Percentiles rank a stretch among this genome's conserved stretches.
These are phyloP conservation scores for Haliclona indistincta DNA, from an alignment of 37 sponge, comb jelly and placozoan species.

Conservation along the genomic window DNA sequence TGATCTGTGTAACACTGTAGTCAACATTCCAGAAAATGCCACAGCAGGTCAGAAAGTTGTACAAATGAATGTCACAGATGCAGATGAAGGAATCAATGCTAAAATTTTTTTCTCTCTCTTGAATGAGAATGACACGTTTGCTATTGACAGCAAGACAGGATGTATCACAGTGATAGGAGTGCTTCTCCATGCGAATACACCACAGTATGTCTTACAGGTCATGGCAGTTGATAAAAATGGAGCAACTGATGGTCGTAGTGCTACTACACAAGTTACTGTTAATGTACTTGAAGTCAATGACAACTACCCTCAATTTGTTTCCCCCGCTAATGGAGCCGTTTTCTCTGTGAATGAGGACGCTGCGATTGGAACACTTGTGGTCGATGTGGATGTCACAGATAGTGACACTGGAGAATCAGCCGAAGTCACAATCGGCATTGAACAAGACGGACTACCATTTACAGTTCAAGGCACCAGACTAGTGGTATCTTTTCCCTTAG, in stretches of 20 bases:
- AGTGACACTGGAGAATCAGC: slow-evolving; percentile 28
- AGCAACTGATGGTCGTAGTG: not conserved
- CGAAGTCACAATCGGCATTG: not conserved
- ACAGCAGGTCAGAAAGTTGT: slow-evolving; percentile 12
- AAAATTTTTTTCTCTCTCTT: slow-evolving; percentile 22
- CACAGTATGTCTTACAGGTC: slow-evolving; percentile 31
- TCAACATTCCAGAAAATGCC: slow-evolving; percentile 38
- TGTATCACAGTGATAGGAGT: slow-evolving; percentile 8
- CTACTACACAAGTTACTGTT: slow-evolving; percentile 7
- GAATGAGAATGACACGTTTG: slow-evolving; percentile 14
- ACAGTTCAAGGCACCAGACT: slow-evolving; percentile 13
- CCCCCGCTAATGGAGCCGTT: not conserved
- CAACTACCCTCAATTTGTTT: slow-evolving; percentile 29
- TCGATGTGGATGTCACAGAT: slow-evolving; percentile 38
- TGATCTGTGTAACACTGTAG: slow-evolving; percentile 22
- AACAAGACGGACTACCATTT: slow-evolving; percentile 28
- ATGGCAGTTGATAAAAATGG: slow-evolving; percentile 26
- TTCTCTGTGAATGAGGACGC: slow-evolving; percentile 24
- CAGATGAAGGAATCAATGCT: slow-evolving; percentile 41
- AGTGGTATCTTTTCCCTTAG: slow-evolving; percentile 6
- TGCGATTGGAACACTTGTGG: slow-evolving; percentile 13
- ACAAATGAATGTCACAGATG: slow-evolving; percentile 28
- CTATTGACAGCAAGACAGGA: slow-evolving; percentile 38
- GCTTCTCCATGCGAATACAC: slow-evolving; percentile 1
- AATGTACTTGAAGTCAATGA: slow-evolving; percentile 54